Conservation (phyloP, 2,888 invertebrate species). For the Mythimna vitellina region DNA sequence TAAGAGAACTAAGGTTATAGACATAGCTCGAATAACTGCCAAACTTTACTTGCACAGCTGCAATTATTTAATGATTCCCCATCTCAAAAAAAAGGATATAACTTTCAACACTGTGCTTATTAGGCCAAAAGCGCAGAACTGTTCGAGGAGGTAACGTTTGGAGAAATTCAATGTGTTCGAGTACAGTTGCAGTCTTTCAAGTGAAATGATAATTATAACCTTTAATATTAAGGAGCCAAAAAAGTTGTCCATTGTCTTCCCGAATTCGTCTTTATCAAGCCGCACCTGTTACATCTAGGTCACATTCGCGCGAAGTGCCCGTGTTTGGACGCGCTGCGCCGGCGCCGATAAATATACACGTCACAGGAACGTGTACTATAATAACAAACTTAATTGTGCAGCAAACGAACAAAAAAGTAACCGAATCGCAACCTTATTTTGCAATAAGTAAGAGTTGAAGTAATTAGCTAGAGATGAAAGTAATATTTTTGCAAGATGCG, state of each 20-base stretch:
- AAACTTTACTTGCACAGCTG: neutral
- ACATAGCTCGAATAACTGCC: neutral
- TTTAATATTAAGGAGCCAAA: neutral
- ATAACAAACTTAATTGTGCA: slow-evolving; percentile 56
- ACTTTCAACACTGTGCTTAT: neutral
- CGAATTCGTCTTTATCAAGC: slow-evolving; percentile 67
- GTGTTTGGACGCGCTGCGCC: slow-evolving; percentile 84
- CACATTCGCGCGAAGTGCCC: slow-evolving; percentile 86
- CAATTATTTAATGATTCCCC: too few relatives aligned
- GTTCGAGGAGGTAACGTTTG: neutral
- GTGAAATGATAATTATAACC: neutral
- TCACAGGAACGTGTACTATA: slow-evolving; percentile 80
- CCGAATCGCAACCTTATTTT: slow-evolving; percentile 24
- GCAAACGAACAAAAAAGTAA: neutral
- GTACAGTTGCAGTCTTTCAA: neutral
- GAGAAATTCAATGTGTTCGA: neutral
- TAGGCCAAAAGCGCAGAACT: neutral
- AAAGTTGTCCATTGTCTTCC: slow-evolving; percentile 2
- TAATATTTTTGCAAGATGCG: slow-evolving; percentile 41
- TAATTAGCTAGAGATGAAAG: slow-evolving; percentile 12
- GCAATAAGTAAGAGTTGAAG: fast-evolving
- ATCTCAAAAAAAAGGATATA: too few relatives aligned
- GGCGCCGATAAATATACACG: slow-evolving; percentile 86
- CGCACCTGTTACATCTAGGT: slow-evolving; percentile 79
- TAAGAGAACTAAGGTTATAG: neutral